These are phyloP conservation scores for Spodoptera exigua DNA, from an alignment of 2,888 invertebrate genomes.

Conservation along the genomic window DNA sequence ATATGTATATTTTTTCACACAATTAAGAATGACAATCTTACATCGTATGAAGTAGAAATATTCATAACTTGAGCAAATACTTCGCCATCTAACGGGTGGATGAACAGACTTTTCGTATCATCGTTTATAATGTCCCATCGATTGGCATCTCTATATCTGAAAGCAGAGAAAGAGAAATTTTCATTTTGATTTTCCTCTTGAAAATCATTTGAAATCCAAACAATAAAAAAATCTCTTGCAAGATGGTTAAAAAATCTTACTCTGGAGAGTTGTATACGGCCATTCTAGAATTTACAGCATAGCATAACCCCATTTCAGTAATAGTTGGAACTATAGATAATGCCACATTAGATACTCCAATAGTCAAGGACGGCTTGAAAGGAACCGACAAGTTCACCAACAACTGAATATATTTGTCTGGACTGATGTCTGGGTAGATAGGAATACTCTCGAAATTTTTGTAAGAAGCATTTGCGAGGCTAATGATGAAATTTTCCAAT, in stretches of 20 bases:
- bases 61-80: slow-evolving; percentile 93
- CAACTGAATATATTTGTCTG: slow-evolving; percentile 89
- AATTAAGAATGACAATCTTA: too few relatives aligned
- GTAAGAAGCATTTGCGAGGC: slow-evolving; percentile 89
- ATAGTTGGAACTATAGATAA: slow-evolving; percentile 89
- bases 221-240: too few relatives aligned
- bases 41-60: slow-evolving; percentile 91
- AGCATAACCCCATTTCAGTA: slow-evolving; percentile 92
- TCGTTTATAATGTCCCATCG: slow-evolving; percentile 85
- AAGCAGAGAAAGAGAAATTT: too few relatives aligned
- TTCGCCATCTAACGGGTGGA: slow-evolving; percentile 93
- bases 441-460: slow-evolving; percentile 89
- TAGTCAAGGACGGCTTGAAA: slow-evolving; percentile 86
- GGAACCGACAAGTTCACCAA: slow-evolving; percentile 85
- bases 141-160: slow-evolving; percentile 89
- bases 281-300: slow-evolving; percentile 91
- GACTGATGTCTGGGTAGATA: slow-evolving; percentile 86
- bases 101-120: slow-evolving; percentile 84
- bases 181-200: too few relatives aligned
- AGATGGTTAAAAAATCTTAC: slow-evolving; percentile 73
- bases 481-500: slow-evolving; percentile 88
- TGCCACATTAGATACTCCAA: slow-evolving; percentile 86
- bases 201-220: too few relatives aligned
- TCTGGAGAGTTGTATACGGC: slow-evolving; percentile 89
- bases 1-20: too few relatives aligned